Percentiles rank a stretch among this genome's conserved stretches.
Conservation (phyloP, 2,113 vertebrate genomes). For the Columba janthina region DNA sequence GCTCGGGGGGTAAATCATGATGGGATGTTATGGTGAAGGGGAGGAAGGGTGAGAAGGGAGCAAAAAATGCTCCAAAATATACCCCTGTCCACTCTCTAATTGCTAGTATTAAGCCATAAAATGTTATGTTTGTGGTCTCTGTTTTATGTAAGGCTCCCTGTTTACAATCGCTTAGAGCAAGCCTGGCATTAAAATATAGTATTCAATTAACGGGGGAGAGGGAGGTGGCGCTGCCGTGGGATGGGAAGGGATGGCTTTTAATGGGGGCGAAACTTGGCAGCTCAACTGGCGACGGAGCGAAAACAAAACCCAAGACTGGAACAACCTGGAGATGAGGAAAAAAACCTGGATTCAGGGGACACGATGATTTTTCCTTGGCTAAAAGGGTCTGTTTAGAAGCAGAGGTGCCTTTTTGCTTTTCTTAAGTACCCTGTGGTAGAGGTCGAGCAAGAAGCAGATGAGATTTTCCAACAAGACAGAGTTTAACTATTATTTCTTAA, state of each 20-base stretch:
- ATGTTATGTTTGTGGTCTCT: not conserved
- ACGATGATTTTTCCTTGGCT: not conserved
- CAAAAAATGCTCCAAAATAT: not conserved
- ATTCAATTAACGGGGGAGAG: not conserved
- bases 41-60: not conserved
- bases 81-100: not conserved
- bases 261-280: not conserved
- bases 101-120: not conserved
- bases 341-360: not conserved
- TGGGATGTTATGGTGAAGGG: fast-evolving
- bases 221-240: not conserved
- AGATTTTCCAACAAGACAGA: not conserved
- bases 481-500: not conserved
- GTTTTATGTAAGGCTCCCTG: not conserved
- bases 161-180: not conserved
- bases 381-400: not conserved
- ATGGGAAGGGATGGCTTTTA: not conserved
- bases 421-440: not conserved
- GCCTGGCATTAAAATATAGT: not conserved
- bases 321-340: not conserved
- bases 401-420: not conserved
- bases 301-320: not conserved
- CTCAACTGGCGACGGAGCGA: not conserved
- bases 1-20: fast-evolving
- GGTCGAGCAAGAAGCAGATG: not conserved